Percentiles rank a stretch among this genome's conserved stretches.
Evolutionary conservation across 1,140 invertebrate species (phyloP).

Genomic region (Drosophila albomicans): DNA sequence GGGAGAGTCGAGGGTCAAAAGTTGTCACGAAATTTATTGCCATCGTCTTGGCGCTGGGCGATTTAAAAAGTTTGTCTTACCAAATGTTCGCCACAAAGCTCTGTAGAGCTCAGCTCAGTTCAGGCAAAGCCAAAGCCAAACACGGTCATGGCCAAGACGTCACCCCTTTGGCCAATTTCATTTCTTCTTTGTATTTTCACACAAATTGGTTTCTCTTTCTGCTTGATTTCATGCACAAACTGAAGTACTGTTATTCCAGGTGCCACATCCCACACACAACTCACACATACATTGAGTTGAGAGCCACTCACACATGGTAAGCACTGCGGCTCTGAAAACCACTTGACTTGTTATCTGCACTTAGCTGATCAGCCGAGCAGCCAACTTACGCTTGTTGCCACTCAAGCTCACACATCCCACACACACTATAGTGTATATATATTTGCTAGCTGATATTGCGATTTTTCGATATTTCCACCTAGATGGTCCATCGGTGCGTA

Average conservation of each 20-base stretch:
- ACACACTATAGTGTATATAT: not conserved
- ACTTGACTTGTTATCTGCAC: conserved; percentile 79
- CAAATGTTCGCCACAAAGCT: conserved; percentile 48
- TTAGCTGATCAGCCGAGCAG: conserved; percentile 68
- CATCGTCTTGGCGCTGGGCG: conserved; percentile 51
- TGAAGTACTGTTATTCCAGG: conserved; percentile 66
- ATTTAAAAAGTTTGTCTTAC: conserved; percentile 72
- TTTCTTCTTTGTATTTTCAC: conserved; percentile 73
- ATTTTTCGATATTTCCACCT: conserved; percentile 49
- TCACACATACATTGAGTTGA: not conserved
- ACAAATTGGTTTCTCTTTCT: conserved; percentile 81
- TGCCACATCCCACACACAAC: conserved; percentile 43
- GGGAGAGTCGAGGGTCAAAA: conserved; percentile 28
- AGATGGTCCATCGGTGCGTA: conserved; percentile 46
- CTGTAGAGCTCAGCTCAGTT: conserved; percentile 21
- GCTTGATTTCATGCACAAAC: conserved; percentile 80
- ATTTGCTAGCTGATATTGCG: conserved; percentile 5
- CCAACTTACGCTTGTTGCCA: conserved; percentile 78
- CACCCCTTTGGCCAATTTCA: conserved; percentile 74
- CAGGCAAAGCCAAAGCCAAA: too few relatives aligned
- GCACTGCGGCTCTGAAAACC: conserved; percentile 46
- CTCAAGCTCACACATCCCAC: conserved; percentile 31
- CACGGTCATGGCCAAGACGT: not conserved
- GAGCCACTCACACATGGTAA: conserved; percentile 45
- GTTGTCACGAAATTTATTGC: conserved; percentile 71